These are phyloP conservation scores for Craterocephalus amniculus DNA, from an alignment of 2,797 vertebrate genomes.

Conservation along the genomic window DNA sequence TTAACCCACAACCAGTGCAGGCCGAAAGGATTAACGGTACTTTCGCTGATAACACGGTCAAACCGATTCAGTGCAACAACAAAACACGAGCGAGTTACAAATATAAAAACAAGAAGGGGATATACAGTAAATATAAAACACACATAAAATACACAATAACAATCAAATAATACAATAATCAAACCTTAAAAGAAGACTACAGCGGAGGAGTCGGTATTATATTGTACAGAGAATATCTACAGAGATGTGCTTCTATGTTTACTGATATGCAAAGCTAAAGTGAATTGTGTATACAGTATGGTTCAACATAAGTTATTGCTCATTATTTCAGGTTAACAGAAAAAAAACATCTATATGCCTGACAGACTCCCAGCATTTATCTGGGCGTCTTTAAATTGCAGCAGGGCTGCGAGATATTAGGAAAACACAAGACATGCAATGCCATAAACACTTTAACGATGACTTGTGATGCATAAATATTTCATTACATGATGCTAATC, in stretches of 20 bases:
- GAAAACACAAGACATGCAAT: neutral
- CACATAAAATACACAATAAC: conserved; percentile 11
- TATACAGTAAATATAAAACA: conserved; percentile 22
- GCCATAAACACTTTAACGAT: neutral
- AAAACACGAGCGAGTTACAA: neutral
- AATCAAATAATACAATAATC: conserved; percentile 8
- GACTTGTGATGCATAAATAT: neutral
- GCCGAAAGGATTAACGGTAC: neutral
- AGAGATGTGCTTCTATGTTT: conserved; percentile 8
- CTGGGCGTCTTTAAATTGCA: neutral
- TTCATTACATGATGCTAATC: neutral
- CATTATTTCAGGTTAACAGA: neutral
- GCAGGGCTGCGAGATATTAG: neutral
- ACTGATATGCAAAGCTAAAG: neutral
- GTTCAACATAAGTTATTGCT: conserved; percentile 8
- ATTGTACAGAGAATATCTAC: neutral
- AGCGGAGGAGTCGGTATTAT: conserved; percentile 3
- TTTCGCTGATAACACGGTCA: neutral
- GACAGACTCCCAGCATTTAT: neutral
- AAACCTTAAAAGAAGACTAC: conserved; percentile 9
- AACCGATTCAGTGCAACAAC: conserved; percentile 19
- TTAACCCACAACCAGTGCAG: neutral
- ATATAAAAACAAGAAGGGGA: neutral
- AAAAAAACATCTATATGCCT: neutral
- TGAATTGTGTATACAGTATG: neutral